Evolutionary conservation across 2,888 invertebrate genomes (phyloP), one percentile per base, ranked within the genome.

Genomic region (Halictus quadricinctus): DNA sequence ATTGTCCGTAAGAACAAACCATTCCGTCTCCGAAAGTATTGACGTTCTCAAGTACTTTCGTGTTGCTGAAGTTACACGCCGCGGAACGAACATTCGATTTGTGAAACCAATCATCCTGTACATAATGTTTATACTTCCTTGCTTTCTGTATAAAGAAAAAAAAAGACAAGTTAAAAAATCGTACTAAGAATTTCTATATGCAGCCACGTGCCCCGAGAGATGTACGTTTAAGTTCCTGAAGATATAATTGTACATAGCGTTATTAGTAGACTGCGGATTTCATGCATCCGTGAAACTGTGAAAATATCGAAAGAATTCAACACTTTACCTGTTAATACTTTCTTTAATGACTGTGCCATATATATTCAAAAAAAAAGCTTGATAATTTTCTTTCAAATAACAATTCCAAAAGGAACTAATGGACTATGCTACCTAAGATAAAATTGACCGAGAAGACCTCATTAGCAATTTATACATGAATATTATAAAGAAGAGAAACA

Each of bases 141-240:
- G 69, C 80, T 87, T 87, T 78, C 75, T 79, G 70, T 88, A 82
- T 43, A 80, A 81, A 76, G 48, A 21, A 58, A 66, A 43, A 76
- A 48, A 72, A 82, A 41, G 18, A 69, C 66, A 69, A 48, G 80
- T 73, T 29, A 41, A 81, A 70, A 60, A 64, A 73, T 43, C 43
- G 54, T 76, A 7, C 43, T 41, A 41, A n/a, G 70, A 46, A 50
- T 69, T 58, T 43, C 36, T 87, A 73, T 54, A 46, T 36, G 43
- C 41, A 72, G 64, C n/a, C 72, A 41, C 43, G 15, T 50, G 76
- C 74, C 48, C 66, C 54, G 43, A 73, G 36, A 64, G 36, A 81
- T 81, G 64, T 87, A 84, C 76, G 81, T 83, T 84, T 88, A 76
- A 81, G 88, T 88, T 88, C 88, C 87, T 88, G 84, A n/a, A 64